phyloP scores from a whole-genome alignment of 2,888 invertebrate genomes.

The Chaetogeoica ovagalla region DNA sequence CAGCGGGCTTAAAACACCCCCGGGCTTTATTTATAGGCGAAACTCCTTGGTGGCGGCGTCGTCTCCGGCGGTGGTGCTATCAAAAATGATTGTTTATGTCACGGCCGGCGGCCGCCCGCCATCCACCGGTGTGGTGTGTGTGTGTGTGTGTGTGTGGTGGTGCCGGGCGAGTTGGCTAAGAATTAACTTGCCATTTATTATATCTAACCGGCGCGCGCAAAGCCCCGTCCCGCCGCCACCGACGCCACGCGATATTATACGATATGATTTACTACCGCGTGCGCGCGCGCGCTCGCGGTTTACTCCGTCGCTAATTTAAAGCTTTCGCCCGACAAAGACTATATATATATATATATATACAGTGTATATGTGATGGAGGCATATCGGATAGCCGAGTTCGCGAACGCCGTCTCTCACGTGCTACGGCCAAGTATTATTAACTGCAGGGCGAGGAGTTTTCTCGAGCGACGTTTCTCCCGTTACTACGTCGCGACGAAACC shows the following conservation, averaged over 20 bases:
- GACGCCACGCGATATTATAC: conserved; percentile 36
- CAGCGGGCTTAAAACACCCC: conserved; percentile 49
- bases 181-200: conserved; percentile 50
- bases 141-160: neutral
- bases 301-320: conserved; percentile 50
- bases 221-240: neutral
- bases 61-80: conserved; percentile 24
- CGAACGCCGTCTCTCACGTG: too few species aligned
- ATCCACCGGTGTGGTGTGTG: neutral
- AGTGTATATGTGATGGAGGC: conserved; percentile 5
- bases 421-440: too few species aligned
- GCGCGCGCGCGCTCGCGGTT: conserved; percentile 12
- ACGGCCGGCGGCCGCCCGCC: conserved; percentile 22
- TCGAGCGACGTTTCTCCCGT: too few species aligned
- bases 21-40: conserved; percentile 53
- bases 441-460: too few species aligned
- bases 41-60: conserved; percentile 29
- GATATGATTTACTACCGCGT: conserved; percentile 44
- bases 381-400: too few species aligned
- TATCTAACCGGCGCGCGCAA: conserved; percentile 46
- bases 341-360: neutral
- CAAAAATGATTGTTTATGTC: conserved; percentile 53
- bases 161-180: conserved; percentile 30
- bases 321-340: conserved; percentile 42
- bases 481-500: too few species aligned